phyloP scores from a whole-genome alignment of 1,140 invertebrate genomes.

The Oryzaephilus surinamensis region DNA sequence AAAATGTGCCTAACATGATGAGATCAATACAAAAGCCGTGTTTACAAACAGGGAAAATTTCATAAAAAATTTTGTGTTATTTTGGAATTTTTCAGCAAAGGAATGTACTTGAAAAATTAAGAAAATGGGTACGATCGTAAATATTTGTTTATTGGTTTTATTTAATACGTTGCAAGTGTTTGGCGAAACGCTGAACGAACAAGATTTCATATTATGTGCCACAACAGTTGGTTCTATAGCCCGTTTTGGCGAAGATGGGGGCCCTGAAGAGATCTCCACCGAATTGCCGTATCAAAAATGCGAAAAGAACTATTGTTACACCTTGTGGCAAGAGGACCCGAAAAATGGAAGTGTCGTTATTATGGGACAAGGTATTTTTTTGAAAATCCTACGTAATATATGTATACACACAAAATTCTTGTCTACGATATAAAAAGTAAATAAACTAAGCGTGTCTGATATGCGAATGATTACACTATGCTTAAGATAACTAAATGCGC shows the following conservation, averaged over 20 bases:
- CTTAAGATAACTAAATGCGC: too few relatives aligned
- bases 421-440: too few relatives aligned
- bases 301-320: slow-evolving; percentile 30
- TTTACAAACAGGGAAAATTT: slow-evolving; percentile 2
- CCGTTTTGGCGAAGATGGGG: slow-evolving; percentile 24
- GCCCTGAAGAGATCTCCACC: slow-evolving; percentile 12
- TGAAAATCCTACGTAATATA: too few relatives aligned
- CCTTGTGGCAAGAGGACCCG: slow-evolving; percentile 30
- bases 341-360: slow-evolving; percentile 25
- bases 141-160: too few relatives aligned
- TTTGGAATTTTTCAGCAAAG: slow-evolving; percentile 6
- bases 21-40: slow-evolving; percentile 5
- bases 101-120: too few relatives aligned
- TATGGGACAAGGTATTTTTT: slow-evolving; percentile 35
- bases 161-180: too few relatives aligned
- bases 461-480: too few relatives aligned
- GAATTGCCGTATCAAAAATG: slow-evolving; percentile 15
- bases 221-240: slow-evolving; percentile 18
- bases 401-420: too few relatives aligned
- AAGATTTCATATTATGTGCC: slow-evolving; percentile 19
- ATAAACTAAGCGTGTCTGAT: too few relatives aligned
- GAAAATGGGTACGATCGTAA: too few relatives aligned
- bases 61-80: not conserved
- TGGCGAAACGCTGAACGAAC: too few relatives aligned
- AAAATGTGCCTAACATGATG: too few relatives aligned